Percentiles rank a stretch among this genome's conserved stretches.
Conservation (phyloP, 2,888 invertebrate genomes). For the Lochmaea crataegi region DNA sequence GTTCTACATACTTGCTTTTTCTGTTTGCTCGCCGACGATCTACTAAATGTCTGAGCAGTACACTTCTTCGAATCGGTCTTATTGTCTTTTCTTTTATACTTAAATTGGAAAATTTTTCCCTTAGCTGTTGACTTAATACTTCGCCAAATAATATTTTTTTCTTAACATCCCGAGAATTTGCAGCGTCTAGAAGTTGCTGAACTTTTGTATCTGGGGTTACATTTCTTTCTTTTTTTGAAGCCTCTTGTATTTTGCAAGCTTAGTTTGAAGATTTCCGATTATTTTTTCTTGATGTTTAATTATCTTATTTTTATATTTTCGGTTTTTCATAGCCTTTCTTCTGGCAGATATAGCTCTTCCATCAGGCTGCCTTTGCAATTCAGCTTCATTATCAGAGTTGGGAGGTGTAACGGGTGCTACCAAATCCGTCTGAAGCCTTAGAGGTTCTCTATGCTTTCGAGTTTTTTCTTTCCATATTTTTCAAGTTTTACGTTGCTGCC, state of each 20-base stretch:
- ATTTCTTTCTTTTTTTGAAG: not conserved
- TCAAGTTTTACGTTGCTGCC: not conserved
- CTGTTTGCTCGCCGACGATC: conserved; percentile 4
- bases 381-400: conserved; percentile 6
- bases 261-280: not conserved
- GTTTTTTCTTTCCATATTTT: not conserved
- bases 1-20: conserved; percentile 6
- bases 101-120: no score
- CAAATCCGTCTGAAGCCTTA: conserved; percentile 2
- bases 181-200: conserved; percentile 10
- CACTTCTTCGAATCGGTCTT: not conserved
- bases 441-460: not conserved
- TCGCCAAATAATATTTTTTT: conserved; percentile 23
- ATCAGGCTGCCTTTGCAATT: conserved; percentile 2
- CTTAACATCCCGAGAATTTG: conserved; percentile 5
- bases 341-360: not conserved
- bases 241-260: not conserved
- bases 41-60: conserved; percentile 1
- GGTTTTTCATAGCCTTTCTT: not conserved
- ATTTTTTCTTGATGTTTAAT: not conserved
- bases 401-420: conserved; percentile 8
- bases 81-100: not conserved
- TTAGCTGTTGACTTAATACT: conserved; percentile 19
- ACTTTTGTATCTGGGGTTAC: conserved; percentile 18
- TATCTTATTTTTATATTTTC: not conserved